Evolutionary conservation across 92 coral and sea anemone species (phyloP).

Genomic region (Isaurus tuberculatus): DNA sequence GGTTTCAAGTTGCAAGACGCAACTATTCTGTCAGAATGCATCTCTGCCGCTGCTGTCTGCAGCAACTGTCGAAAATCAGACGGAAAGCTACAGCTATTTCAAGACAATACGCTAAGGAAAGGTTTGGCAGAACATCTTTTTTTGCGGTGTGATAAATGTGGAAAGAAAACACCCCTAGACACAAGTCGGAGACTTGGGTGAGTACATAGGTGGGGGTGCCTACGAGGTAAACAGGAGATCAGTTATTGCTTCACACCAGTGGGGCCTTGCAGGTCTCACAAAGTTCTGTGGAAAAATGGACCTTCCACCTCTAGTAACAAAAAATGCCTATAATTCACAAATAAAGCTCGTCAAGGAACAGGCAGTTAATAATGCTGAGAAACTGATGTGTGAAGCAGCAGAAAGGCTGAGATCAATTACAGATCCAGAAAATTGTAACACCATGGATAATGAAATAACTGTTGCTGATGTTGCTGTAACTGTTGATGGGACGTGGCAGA

Average conservation of each 20-base stretch:
- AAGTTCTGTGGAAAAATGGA: conserved; percentile 74
- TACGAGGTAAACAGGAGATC: conserved; percentile 67
- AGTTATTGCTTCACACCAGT: conserved; percentile 61
- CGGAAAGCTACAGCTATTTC: conserved; percentile 26
- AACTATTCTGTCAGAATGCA: conserved; percentile 26
- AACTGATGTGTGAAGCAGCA: conserved; percentile 67
- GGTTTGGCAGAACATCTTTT: conserved; percentile 43
- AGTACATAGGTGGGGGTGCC: conserved; percentile 69
- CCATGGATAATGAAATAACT: conserved; percentile 31
- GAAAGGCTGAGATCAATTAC: conserved; percentile 55
- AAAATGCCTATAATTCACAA: conserved; percentile 66
- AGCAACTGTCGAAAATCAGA: conserved; percentile 21
- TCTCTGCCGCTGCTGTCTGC: conserved; percentile 33
- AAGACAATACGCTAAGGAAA: conserved; percentile 4
- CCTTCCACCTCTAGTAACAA: conserved; percentile 71
- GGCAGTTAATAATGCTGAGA: conserved; percentile 59
- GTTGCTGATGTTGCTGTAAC: conserved; percentile 63
- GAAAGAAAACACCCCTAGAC: conserved; percentile 49
- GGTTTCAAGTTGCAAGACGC: conserved; percentile 33
- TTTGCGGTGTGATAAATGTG: conserved; percentile 46
- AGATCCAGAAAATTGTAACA: conserved; percentile 35
- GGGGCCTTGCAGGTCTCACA: conserved; percentile 59
- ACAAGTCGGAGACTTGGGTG: conserved; percentile 62
- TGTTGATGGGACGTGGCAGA: conserved; percentile 79
- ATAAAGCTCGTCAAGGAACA: conserved; percentile 60